Evolutionary conservation across 2,797 vertebrate species (phyloP).

Genomic region (Fistularia tabacaria): DNA sequence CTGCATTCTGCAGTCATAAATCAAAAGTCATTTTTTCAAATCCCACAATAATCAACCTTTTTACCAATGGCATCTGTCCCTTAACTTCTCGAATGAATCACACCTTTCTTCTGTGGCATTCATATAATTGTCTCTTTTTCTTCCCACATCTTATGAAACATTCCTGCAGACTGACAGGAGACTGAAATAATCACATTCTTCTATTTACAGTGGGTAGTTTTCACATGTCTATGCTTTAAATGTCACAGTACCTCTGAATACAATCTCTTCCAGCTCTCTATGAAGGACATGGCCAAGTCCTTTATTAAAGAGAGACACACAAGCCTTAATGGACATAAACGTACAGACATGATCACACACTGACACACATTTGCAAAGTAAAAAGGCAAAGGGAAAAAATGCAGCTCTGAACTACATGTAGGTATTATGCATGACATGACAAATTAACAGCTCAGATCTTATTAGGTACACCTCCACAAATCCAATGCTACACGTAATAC

Average conservation of each 20-base stretch:
- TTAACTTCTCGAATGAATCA: conserved; percentile 12
- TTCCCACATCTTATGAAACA: conserved; percentile 12
- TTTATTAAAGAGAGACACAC: conserved; percentile 17
- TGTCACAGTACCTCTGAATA: conserved; percentile 46
- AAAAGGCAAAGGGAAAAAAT: too few species aligned
- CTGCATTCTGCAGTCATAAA: too few species aligned
- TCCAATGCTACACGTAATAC: too few species aligned
- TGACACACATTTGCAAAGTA: neutral
- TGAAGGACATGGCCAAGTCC: conserved; percentile 28
- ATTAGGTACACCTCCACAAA: too few species aligned
- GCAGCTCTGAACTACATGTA: too few species aligned
- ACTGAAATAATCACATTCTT: conserved; percentile 44
- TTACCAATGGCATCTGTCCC: conserved; percentile 2
- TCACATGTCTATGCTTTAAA: conserved; percentile 50
- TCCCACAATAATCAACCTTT: conserved; percentile 4
- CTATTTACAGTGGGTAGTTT: conserved; percentile 43
- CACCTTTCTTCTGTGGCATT: conserved; percentile 8
- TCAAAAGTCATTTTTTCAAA: too few species aligned
- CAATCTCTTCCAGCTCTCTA: conserved; percentile 46
- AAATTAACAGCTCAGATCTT: too few species aligned
- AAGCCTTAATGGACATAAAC: conserved; percentile 5
- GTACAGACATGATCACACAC: neutral
- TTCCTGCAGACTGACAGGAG: conserved; percentile 4
- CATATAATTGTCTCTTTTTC: conserved; percentile 13
- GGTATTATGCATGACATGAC: too few species aligned